Evolutionary conservation across 2,888 invertebrate species (phyloP), one percentile per base, ranked within the genome.

Genomic region (Steromphala cineraria): DNA sequence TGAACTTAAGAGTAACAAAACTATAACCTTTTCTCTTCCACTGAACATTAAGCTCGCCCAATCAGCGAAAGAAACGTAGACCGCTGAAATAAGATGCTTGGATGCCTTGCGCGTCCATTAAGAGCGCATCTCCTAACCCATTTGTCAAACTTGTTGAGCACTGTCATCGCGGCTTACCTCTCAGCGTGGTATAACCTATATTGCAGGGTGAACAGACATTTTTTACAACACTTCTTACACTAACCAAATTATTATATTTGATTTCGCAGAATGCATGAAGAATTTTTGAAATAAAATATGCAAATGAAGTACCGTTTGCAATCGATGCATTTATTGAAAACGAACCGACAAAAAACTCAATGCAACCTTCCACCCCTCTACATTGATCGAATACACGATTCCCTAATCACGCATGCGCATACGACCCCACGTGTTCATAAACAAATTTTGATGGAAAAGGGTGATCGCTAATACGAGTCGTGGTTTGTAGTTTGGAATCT

Each of bases 401-500:
- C 87, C 85, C 83, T 78, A 79, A 81, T 81, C 53, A 82, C 88
- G 88, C 92, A 91, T 92, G 92, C 92, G 92, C 91, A 90, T 81
- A 87, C 75, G 71, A 79, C 81, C 87, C 87, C 91, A 91, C 92
- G 91, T 92, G 91, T 90, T 90, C 90, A 90, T 90, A 91, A 91
- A 91, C 91, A 91, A 90, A 89, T 89, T 91, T 89, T 86, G 83
- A 84, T 80, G 89, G 85, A 88, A 87, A 46, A 87, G 88, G 87
- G 87, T 87, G 52, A 85, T 87, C 87, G 87, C 81, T 86, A 81
- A 85, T 80, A 82, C 80, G 84, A 84, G 87, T 88, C 82, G 87
- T 87, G 88, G 87, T 89, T 90, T 89, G 89, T 89, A 89, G 89
- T 89, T 90, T 90, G 89, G 89, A 89, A 85, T 89, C 90, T 90